Evolutionary conservation across 2,888 invertebrate species (phyloP).

Genomic region (Ischnus inquisitorius): DNA sequence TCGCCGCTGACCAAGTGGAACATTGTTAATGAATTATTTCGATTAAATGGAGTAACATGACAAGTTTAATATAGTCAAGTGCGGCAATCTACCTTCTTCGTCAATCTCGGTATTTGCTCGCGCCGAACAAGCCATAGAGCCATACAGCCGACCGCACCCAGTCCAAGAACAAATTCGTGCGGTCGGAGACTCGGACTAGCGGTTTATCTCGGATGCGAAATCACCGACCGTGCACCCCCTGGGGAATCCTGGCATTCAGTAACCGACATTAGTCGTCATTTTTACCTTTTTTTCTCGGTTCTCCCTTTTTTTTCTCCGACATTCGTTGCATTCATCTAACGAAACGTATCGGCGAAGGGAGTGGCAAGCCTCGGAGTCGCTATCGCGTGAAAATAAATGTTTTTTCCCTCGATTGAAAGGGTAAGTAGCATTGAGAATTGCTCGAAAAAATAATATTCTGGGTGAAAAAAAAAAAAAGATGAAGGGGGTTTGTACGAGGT

Average conservation of each 20-base stretch:
- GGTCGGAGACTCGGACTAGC: constrained; percentile 42
- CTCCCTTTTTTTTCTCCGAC: neutral
- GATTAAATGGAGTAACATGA: neutral
- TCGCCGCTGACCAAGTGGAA: too few species aligned
- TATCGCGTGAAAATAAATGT: constrained; percentile 15
- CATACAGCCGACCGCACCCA: constrained; percentile 55
- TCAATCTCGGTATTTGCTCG: constrained; percentile 7
- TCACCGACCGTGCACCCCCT: constrained; percentile 46
- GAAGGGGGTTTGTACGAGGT: constrained; percentile 64
- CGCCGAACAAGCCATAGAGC: constrained; percentile 10
- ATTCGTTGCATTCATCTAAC: neutral
- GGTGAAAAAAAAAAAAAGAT: constrained; percentile 31
- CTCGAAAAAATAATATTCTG: constrained; percentile 62
- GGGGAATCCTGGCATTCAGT: constrained; percentile 38
- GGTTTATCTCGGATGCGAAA: constrained; percentile 64
- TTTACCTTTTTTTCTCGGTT: constrained; percentile 37
- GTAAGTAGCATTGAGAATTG: constrained; percentile 7
- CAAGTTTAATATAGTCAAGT: neutral
- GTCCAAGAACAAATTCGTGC: constrained; percentile 64
- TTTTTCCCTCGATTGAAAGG: constrained; percentile 21
- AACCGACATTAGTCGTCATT: constrained; percentile 61
- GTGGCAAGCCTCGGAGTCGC: neutral
- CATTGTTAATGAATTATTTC: neutral
- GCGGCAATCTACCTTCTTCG: neutral
- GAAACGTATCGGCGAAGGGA: neutral